Evolutionary conservation across 2,113 vertebrate species (phyloP).

Genomic region (Poecilia latipinna): DNA sequence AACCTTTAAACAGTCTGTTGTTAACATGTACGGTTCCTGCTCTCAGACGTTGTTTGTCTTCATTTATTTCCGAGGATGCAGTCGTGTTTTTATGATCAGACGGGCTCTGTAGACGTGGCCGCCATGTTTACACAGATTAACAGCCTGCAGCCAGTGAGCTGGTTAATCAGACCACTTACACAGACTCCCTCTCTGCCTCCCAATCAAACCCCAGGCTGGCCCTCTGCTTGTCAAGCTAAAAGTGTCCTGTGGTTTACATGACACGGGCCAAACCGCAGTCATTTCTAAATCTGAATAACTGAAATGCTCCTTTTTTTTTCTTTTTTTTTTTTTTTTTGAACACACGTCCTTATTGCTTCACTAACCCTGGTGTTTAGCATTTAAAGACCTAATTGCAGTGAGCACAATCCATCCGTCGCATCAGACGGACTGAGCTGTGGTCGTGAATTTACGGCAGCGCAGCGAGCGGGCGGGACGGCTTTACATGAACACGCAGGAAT

Average conservation of each 20-base stretch:
- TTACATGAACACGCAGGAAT: constrained; percentile 1
- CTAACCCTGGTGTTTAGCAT: constrained; percentile 5
- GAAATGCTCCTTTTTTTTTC: constrained; percentile 8
- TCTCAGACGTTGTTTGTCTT: neutral
- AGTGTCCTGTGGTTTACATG: constrained; percentile 14
- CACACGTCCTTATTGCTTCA: neutral
- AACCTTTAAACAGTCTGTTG: no score
- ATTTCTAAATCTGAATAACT: constrained; percentile 21
- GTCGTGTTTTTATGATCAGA: constrained; percentile 6
- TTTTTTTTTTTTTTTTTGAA: neutral
- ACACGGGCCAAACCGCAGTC: constrained; percentile 41
- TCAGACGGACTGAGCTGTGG: neutral
- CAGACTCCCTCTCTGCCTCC: constrained; percentile 20
- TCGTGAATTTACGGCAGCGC: neutral
- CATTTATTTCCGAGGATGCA: neutral
- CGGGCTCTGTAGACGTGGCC: constrained; percentile 28
- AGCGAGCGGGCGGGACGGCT: neutral
- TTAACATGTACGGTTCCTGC: no score
- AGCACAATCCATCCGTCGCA: neutral
- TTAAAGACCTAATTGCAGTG: constrained; percentile 9
- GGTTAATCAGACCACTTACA: constrained; percentile 35
- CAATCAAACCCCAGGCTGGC: constrained; percentile 19
- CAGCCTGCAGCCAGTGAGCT: constrained; percentile 39
- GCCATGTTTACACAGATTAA: constrained; percentile 50
- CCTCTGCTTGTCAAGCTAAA: constrained; percentile 27